A percentile compares a stretch with the other conserved stretches of the same genome.
phyloP scores from a whole-genome alignment of 1,140 invertebrate genomes.

The Meloidogyne exigua region DNA sequence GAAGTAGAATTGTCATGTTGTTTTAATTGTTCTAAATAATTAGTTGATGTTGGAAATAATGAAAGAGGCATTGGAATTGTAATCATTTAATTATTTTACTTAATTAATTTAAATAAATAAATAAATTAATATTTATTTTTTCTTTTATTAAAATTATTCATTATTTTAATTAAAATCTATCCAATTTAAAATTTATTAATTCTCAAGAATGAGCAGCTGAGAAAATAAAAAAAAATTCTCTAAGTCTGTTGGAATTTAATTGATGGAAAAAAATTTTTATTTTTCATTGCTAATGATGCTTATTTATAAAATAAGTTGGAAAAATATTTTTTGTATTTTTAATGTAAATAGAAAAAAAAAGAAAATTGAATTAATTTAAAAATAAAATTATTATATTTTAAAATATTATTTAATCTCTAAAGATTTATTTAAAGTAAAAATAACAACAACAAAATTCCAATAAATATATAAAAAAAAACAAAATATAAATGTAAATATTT shows the following conservation, averaged over 20 bases:
- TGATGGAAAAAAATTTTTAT: neutral
- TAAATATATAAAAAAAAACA: neutral
- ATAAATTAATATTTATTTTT: too few species aligned
- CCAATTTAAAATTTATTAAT: neutral
- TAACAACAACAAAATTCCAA: too few species aligned
- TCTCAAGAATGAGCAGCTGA: neutral
- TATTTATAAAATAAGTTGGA: neutral
- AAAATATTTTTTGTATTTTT: neutral
- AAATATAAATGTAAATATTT: neutral
- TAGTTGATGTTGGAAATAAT: constrained; percentile 9
- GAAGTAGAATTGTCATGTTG: neutral
- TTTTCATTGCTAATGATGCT: neutral
- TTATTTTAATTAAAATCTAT: too few species aligned
- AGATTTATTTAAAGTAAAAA: too few species aligned
- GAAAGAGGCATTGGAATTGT: neutral
- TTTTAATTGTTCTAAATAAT: constrained; percentile 5
- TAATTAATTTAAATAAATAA: too few species aligned
- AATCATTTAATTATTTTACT: neutral
- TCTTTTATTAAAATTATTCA: too few species aligned
- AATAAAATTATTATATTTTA: neutral
- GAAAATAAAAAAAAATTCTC: neutral
- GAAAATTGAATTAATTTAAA: neutral
- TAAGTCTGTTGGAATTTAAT: neutral
- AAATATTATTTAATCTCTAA: too few species aligned
- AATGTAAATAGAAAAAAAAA: neutral